These are phyloP conservation scores for Archips xylosteana DNA, from an alignment of 2,888 invertebrate species.

Conservation along the genomic window DNA sequence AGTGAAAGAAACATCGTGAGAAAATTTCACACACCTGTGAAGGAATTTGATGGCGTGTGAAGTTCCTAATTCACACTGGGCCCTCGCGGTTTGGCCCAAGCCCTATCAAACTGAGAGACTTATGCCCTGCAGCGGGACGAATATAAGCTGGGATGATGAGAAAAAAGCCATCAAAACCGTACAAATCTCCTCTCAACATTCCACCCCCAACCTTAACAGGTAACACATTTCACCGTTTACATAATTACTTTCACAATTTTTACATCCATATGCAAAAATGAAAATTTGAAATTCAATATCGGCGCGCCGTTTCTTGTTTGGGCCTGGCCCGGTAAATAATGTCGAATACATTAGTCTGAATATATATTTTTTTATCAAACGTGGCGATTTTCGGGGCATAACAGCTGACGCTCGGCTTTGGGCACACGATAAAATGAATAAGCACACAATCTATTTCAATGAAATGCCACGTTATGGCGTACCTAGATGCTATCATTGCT, in stretches of 20 bases:
- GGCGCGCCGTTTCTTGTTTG: slow-evolving; percentile 45
- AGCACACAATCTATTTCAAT: too few relatives aligned
- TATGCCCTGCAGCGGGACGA: too few relatives aligned
- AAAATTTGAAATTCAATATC: slow-evolving; percentile 53
- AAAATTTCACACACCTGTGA: too few relatives aligned
- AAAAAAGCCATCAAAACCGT: neutral
- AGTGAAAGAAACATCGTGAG: too few relatives aligned
- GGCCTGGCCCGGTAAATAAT: slow-evolving; percentile 41
- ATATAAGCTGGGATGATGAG: too few relatives aligned
- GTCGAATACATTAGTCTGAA: slow-evolving; percentile 41
- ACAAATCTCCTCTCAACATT: slow-evolving; percentile 1
- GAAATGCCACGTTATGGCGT: too few relatives aligned
- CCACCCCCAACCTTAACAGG: slow-evolving; percentile 8
- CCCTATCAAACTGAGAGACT: too few relatives aligned
- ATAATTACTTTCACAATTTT: slow-evolving; percentile 49
- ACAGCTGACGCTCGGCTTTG: slow-evolving; percentile 14
- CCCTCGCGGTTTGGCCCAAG: too few relatives aligned
- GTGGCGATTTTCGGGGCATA: neutral
- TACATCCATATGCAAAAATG: slow-evolving; percentile 51
- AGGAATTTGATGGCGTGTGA: too few relatives aligned
- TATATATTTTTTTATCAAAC: slow-evolving; percentile 37
- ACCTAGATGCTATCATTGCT: too few relatives aligned
- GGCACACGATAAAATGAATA: neutral
- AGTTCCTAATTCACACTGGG: too few relatives aligned
- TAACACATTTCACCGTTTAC: slow-evolving; percentile 17